Percentiles rank a stretch among this genome's conserved stretches.
Conservation (phyloP, 2,888 invertebrate genomes). For the Meiosimyza platycephala region DNA sequence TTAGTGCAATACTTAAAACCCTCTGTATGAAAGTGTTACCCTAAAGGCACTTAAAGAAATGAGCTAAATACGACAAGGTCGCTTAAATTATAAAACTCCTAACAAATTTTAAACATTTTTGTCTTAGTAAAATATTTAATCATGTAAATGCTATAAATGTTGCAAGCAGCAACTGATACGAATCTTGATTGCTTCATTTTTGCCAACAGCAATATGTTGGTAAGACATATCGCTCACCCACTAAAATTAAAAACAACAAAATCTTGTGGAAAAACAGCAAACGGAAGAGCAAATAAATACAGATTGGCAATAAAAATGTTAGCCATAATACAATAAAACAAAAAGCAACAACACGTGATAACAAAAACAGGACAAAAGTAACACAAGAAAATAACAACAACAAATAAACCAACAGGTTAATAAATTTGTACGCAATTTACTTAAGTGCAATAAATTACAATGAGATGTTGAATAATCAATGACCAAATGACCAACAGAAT, state of each 20-base stretch:
- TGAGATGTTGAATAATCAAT: conserved; percentile 53
- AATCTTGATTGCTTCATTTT: conserved; percentile 18
- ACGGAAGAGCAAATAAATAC: conserved; percentile 21
- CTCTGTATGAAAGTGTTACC: too few relatives aligned
- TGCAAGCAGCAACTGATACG: conserved; percentile 10
- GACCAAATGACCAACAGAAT: conserved; percentile 13
- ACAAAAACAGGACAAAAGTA: not conserved
- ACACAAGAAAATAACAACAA: not conserved
- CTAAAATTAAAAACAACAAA: conserved; percentile 8
- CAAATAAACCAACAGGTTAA: conserved; percentile 43
- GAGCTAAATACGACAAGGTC: too few relatives aligned
- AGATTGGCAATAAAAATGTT: conserved; percentile 30
- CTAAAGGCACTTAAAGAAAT: too few relatives aligned
- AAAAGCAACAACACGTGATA: not conserved
- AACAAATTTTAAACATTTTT: too few relatives aligned
- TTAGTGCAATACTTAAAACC: too few relatives aligned
- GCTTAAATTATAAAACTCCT: too few relatives aligned
- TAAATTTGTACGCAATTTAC: conserved; percentile 60
- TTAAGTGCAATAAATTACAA: conserved; percentile 60
- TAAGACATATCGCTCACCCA: conserved; percentile 14
- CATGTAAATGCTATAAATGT: conserved; percentile 10
- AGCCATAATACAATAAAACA: conserved; percentile 23
- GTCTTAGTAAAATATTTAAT: too few relatives aligned
- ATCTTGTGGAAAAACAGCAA: not conserved
- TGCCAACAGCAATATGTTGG: conserved; percentile 5